A percentile compares a stretch with the other conserved stretches of the same genome.
Evolutionary conservation across 2,113 vertebrate genomes (phyloP).

Genomic region (Silurus glanis): DNA sequence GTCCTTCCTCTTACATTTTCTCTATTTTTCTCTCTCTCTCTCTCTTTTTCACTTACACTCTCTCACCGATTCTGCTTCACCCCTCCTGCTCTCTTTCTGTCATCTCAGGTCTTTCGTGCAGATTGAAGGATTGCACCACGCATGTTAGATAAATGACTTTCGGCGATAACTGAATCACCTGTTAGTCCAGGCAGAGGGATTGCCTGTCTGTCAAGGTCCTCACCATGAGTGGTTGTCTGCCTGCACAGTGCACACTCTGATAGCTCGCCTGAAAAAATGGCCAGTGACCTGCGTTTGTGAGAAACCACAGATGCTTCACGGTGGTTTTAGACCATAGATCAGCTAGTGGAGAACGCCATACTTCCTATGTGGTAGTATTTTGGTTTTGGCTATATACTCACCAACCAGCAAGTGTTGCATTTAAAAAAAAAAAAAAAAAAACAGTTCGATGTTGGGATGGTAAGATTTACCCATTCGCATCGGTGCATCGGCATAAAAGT

Average conservation of each 20-base stretch:
- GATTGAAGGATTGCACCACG: constrained; percentile 78
- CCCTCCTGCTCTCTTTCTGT: constrained; percentile 56
- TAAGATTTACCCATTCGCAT: no score
- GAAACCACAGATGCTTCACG: not conserved
- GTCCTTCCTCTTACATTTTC: constrained; percentile 18
- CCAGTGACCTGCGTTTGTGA: constrained; percentile 63
- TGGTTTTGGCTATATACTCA: not conserved
- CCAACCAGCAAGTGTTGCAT: not conserved
- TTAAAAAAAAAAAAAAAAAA: no score
- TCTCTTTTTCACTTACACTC: no score
- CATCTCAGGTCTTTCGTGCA: constrained; percentile 62
- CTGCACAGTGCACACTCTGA: constrained; percentile 65
- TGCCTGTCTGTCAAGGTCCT: constrained; percentile 87
- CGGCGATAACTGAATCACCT: constrained; percentile 82
- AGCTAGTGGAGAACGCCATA: not conserved
- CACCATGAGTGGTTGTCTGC: constrained; percentile 51
- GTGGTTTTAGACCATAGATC: not conserved
- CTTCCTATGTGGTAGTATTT: not conserved
- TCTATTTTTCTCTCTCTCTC: constrained; percentile 19
- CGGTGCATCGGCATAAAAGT: no score
- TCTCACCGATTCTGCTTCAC: constrained; percentile 11
- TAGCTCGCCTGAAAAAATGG: constrained; percentile 82
- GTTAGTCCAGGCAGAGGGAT: constrained; percentile 60
- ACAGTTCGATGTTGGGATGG: no score
- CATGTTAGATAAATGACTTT: constrained; percentile 82